Percentiles rank a stretch among this genome's conserved stretches.
phyloP scores from a whole-genome alignment of 2,888 invertebrate genomes.

The Myopa testacea region DNA sequence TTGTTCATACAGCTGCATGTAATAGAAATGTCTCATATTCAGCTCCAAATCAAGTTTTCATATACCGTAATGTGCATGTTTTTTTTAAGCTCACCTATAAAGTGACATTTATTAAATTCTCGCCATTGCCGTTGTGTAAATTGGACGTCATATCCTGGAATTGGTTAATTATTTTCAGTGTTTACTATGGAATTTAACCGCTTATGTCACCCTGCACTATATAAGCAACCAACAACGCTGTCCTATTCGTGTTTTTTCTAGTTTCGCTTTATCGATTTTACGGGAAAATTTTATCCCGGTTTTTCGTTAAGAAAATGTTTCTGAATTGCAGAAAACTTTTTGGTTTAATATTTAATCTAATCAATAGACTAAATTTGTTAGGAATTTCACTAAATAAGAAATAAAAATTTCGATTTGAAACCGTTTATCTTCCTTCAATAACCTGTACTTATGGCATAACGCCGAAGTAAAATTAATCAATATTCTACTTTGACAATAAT shows the following conservation, averaged over 20 bases:
- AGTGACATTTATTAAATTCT: conserved; percentile 8
- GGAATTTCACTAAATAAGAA: too few species aligned
- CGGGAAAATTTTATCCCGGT: background rate
- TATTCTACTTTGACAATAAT: too few species aligned
- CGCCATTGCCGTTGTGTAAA: background rate
- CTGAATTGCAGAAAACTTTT: too few species aligned
- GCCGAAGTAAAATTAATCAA: too few species aligned
- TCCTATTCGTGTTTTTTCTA: conserved; percentile 36
- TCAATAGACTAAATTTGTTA: too few species aligned
- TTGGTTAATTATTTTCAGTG: background rate
- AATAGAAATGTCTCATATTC: background rate
- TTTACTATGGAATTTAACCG: conserved; percentile 6
- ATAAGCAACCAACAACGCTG: conserved; percentile 42
- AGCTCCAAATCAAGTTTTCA: conserved; percentile 17
- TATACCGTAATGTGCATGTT: conserved; percentile 5
- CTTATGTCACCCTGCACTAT: conserved; percentile 34
- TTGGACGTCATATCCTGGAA: background rate
- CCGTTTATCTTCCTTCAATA: too few species aligned
- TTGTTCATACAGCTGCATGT: background rate
- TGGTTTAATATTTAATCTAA: too few species aligned
- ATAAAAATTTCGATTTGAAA: too few species aligned
- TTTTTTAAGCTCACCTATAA: background rate
- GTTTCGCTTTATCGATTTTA: conserved; percentile 18
- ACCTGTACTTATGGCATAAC: too few species aligned
- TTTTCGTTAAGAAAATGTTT: too few species aligned